phyloP scores from a whole-genome alignment of 37 sponge, comb jelly and placozoan genomes.

The Eunapius fragilis region DNA sequence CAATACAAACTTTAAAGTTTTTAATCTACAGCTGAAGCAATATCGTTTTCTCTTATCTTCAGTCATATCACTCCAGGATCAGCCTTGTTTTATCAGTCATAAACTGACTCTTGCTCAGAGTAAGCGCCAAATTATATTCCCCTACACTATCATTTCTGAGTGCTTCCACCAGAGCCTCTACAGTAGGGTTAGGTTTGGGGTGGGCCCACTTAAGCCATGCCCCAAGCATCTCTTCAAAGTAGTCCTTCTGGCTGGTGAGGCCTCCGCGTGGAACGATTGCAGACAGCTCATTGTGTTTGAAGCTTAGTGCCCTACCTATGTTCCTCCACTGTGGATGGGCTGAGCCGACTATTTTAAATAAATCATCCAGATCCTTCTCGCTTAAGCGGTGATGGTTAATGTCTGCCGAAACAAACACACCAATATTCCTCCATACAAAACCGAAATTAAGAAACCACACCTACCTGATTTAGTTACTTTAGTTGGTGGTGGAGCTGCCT shows the following conservation, averaged over 20 bases:
- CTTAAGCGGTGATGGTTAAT: not conserved
- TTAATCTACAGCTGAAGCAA: no score
- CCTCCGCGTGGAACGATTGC: not conserved
- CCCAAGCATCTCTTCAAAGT: constrained; percentile 3
- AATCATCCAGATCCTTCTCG: not conserved
- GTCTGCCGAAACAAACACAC: no score
- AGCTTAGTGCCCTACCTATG: not conserved
- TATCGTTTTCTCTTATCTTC: no score
- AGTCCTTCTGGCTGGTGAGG: not conserved
- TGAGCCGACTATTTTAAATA: not conserved
- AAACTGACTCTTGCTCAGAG: no score
- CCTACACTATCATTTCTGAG: not conserved
- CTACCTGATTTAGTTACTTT: no score
- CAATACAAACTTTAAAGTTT: no score
- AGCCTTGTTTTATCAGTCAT: no score
- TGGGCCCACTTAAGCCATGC: constrained; percentile 19
- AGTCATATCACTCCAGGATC: no score
- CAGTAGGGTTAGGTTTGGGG: not conserved
- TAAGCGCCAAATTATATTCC: not conserved
- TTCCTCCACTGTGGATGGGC: constrained; percentile 1
- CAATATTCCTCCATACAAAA: no score
- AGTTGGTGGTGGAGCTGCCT: no score
- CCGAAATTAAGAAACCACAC: no score
- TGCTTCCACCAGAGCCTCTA: not conserved
- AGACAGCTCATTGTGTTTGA: not conserved